A percentile compares a stretch with the other conserved stretches of the same genome.
Conservation (phyloP, 2,888 invertebrate genomes). For the Eupithecia insigniata region DNA sequence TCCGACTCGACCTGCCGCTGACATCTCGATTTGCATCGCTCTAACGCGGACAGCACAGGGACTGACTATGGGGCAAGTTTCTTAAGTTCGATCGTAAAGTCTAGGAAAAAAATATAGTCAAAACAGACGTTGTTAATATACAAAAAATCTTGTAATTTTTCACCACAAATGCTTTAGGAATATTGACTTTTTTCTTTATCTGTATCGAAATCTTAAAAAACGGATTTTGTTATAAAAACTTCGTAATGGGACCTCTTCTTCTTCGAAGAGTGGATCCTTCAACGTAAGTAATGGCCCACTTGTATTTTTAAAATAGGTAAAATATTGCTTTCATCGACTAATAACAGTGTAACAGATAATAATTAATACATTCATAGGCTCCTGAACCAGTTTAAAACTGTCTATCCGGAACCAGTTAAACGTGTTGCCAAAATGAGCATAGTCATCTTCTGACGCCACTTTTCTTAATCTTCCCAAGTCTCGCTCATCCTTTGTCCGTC, state of each 20-base stretch:
- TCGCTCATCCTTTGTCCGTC: constrained; percentile 19
- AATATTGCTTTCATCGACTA: no score
- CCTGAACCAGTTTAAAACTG: background rate
- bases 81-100: background rate
- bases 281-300: background rate
- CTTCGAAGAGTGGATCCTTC: background rate
- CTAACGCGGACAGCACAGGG: constrained; percentile 43
- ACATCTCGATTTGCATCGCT: constrained; percentile 54
- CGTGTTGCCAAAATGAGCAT: background rate
- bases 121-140: no score
- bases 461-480: background rate
- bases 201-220: background rate
- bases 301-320: background rate
- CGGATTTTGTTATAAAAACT: background rate
- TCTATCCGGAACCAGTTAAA: background rate
- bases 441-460: background rate
- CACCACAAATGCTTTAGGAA: no score
- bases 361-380: no score
- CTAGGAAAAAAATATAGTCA: background rate
- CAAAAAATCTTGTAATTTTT: no score
- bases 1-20: constrained; percentile 51
- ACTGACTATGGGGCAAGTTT: background rate
- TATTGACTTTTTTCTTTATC: background rate
- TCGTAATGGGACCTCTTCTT: background rate
- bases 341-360: no score